phyloP scores from a whole-genome alignment of 2,797 vertebrate species.

The Mareca strepera region DNA sequence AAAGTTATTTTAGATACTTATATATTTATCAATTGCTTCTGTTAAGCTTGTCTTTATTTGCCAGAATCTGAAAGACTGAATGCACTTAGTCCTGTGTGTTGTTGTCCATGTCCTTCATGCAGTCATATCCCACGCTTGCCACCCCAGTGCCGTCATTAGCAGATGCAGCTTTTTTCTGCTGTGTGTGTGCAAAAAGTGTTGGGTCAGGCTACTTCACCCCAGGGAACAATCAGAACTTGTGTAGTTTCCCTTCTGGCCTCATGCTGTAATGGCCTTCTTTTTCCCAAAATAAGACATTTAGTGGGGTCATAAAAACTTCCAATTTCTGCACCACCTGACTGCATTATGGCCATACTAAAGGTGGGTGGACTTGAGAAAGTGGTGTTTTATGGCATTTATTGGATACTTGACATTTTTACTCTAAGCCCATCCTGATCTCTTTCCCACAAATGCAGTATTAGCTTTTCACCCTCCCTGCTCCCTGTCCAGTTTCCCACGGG shows the following conservation, averaged over 20 bases:
- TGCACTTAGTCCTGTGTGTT: accelerated
- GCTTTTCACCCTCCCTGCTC: neutral
- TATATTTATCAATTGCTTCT: neutral
- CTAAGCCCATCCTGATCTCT: neutral
- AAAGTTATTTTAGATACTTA: neutral
- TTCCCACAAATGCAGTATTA: accelerated
- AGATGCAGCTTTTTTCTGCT: neutral
- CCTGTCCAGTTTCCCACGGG: accelerated
- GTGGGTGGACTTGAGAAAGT: neutral
- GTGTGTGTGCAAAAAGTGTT: neutral
- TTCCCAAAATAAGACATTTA: neutral
- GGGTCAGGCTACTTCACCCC: neutral
- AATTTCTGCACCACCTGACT: neutral
- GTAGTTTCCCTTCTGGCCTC: neutral
- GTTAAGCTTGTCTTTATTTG: neutral
- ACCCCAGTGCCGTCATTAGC: accelerated
- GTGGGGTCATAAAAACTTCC: neutral
- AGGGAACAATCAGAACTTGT: neutral
- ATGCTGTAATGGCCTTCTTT: neutral
- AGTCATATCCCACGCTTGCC: accelerated
- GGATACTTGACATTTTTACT: neutral
- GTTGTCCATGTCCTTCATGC: accelerated
- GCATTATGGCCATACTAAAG: accelerated
- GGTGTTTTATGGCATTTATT: neutral
- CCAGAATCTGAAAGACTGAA: neutral